Evolutionary conservation across 2,888 invertebrate species (phyloP), one percentile per base, ranked within the genome.

Genomic region (Lottia gigantea): DNA sequence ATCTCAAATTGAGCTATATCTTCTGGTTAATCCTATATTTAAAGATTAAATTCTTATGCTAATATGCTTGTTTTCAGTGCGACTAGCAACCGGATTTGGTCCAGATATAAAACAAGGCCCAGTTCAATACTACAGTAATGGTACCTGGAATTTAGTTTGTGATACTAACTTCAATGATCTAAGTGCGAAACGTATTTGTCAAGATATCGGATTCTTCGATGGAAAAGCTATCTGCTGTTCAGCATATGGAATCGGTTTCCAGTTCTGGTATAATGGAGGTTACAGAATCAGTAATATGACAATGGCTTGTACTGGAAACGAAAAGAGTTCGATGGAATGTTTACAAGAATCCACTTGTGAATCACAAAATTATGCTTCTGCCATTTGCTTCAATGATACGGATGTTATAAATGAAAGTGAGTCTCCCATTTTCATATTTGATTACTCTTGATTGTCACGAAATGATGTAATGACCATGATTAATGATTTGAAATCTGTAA

Each of bases 121-220:
- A 6, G 82, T 84, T 7, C 75, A 80, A 65, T 78, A 77, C 49
- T 80, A 76, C 62, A 73, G 72, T 69, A 79, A 76, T 26, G 71
- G 73, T 47, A 71, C 72, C 1, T 83, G 83, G 83, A 74, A 79
- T 66, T 74, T 78, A 40, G 75, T 85, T n/a, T 84, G 83, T 74
- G 85, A 84, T 66, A 78, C 76, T 23, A 79, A 75, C 14, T 85
- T 85, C 71, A 78, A 78, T 62, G 85, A 85, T 68, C 45, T 72
- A 65, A 78, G 82, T 31, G 85, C 85, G 15, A 75, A 74, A 8
- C 68, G 78, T 6, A 80, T 83, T 0, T 85, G 85, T 71, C 73
- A 74, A 46, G 78, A 80, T 23, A 77, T 84, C 15, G 82, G 81
- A 16, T 83, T 80, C 65, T 75, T 76, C 8, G 76, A 76, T 23